Conservation (phyloP, 2,113 vertebrate genomes). For the Motacilla alba region DNA sequence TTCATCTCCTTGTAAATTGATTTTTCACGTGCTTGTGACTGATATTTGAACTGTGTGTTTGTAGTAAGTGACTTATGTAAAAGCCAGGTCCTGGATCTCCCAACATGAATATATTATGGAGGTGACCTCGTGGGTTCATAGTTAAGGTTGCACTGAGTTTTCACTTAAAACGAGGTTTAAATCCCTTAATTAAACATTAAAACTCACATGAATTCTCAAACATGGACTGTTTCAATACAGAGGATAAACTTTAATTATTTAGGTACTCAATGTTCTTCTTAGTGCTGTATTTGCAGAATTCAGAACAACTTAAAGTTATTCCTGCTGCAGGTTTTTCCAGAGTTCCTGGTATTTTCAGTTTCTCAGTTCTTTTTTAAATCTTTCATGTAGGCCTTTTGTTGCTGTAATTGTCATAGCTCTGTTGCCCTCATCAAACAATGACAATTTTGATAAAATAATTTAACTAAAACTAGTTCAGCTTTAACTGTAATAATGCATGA, state of each 20-base stretch:
- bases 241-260: constrained; percentile 65
- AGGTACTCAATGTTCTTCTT: constrained; percentile 36
- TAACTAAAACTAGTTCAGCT: not conserved
- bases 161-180: constrained; percentile 54
- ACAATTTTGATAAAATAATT: not conserved
- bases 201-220: constrained; percentile 34
- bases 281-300: constrained; percentile 37
- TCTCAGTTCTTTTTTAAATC: not conserved
- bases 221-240: constrained; percentile 55
- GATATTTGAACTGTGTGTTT: constrained; percentile 65
- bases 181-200: constrained; percentile 66
- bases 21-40: constrained; percentile 50
- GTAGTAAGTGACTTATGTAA: constrained; percentile 55
- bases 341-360: not conserved
- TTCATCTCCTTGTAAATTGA: constrained; percentile 63
- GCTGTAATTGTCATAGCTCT: not conserved
- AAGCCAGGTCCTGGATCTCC: constrained; percentile 36
- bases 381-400: not conserved
- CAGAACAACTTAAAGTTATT: constrained; percentile 19
- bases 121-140: constrained; percentile 4
- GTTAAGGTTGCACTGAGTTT: constrained; percentile 40
- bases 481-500: not conserved
- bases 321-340: not conserved
- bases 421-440: not conserved
- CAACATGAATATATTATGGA: constrained; percentile 51